Evolutionary conservation across 2,113 vertebrate species (phyloP).

Genomic region (Lynx canadensis): DNA sequence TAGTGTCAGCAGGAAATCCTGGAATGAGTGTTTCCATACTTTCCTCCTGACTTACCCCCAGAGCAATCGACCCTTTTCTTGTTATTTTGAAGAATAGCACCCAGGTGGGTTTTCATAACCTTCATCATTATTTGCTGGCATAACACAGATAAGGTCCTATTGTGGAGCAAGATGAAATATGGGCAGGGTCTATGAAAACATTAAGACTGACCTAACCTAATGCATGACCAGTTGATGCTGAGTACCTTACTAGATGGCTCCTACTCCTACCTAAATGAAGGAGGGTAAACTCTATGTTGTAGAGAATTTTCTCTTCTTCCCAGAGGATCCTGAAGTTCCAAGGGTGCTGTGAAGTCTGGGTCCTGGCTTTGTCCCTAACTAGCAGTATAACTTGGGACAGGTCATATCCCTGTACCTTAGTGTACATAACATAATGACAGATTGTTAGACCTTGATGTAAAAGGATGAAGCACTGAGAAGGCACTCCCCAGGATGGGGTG

Average conservation of each 20-base stretch:
- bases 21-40: neutral
- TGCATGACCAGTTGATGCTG: fast-evolving
- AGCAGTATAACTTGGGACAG: neutral
- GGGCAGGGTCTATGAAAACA: neutral
- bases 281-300: neutral
- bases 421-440: neutral
- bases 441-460: neutral
- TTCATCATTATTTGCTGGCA: neutral
- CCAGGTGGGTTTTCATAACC: neutral
- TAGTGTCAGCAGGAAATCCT: neutral
- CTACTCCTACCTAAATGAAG: neutral
- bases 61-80: neutral
- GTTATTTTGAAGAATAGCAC: neutral
- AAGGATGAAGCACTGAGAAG: neutral
- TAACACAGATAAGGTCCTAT: neutral
- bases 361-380: neutral
- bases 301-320: neutral
- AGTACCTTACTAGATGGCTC: neutral
- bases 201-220: neutral
- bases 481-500: neutral
- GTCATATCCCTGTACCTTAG: neutral
- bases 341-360: neutral
- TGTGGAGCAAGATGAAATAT: neutral
- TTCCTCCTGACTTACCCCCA: neutral
- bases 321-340: too few relatives aligned